A percentile compares a stretch with the other conserved stretches of the same genome.
phyloP scores from a whole-genome alignment of 2,113 vertebrate species.

The Hoplias malabaricus region DNA sequence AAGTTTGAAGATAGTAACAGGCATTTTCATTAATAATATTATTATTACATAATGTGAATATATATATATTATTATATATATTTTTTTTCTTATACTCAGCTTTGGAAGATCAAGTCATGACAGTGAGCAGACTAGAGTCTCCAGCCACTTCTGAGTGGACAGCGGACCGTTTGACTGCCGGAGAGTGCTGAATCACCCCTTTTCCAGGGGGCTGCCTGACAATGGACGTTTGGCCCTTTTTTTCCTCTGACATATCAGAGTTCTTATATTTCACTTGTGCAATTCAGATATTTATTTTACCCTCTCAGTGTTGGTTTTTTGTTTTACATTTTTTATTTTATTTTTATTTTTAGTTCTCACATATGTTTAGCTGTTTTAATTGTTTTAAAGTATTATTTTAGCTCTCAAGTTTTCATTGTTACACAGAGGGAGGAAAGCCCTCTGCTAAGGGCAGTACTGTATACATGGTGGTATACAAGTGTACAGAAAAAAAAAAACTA shows the following conservation, averaged over 20 bases:
- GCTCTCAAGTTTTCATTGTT: constrained; percentile 67
- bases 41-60: neutral
- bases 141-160: constrained; percentile 45
- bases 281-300: constrained; percentile 94
- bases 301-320: constrained; percentile 80
- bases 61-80: neutral
- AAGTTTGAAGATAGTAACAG: too few relatives aligned
- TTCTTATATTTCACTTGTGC: constrained; percentile 86
- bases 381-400: constrained; percentile 64
- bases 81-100: constrained; percentile 67
- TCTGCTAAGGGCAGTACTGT: neutral
- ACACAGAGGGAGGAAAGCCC: neutral
- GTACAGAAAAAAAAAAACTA: neutral
- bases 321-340: too few relatives aligned
- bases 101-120: constrained; percentile 99
- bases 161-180: constrained; percentile 41
- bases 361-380: constrained; percentile 67
- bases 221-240: constrained; percentile 61
- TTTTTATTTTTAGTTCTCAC: constrained; percentile 74
- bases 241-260: constrained; percentile 69
- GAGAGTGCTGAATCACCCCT: constrained; percentile 7
- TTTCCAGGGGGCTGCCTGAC: constrained; percentile 47
- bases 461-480: neutral
- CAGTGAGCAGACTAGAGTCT: constrained; percentile 48
- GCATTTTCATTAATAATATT: neutral